Base-by-base conservation (phyloP, 1,140 invertebrate species). In the Drosophila asahinai region DNA sequence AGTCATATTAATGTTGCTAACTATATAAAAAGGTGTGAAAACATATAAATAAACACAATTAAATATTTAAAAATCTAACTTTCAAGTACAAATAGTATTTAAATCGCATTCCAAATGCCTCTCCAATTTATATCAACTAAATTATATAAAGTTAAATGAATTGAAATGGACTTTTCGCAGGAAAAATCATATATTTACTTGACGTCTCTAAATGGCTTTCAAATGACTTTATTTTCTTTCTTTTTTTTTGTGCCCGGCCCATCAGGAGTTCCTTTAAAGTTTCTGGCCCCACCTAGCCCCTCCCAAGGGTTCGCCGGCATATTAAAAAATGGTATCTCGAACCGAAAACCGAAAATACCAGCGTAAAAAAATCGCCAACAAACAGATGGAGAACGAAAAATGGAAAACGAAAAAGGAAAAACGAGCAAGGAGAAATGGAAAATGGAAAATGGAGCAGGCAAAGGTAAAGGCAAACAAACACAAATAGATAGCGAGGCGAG, bases 381-480 rank as follows among this genome's bases (percentile, higher is more conserved):
- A 52, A 17, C 66, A 70, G 60, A 65, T 61, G 63, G 27, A 72
- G 59, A 71, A 25, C 33, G 25, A 38, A 72, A 70, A 38, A 42
- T 40, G 51, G 14, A 55, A 55, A 55, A 55, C 33, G 52, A 55
- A 55, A 54, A 49, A 22, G 15, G 19, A 55, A n/a, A 55, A 36
- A 42, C 30, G 49, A 7, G 36, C 36, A 54, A 36, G 12, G 52
- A 36, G 19, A 54, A 49, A 51, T 15, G 19, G 19, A 17, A 55
- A 65, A 65, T 61, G 63, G 36, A 72, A 59, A 58, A 59, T 49
- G 64, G 67, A 72, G 67, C 52, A 72, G 65, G 65, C 68, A 71
- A 68, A 47, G 42, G 60, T 30, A 48, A 52, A 27, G 45, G 45
- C 67, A 52, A 43, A 52, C 55, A 61, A 60, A 73, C 47, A 52